Percentiles rank a stretch among this genome's conserved stretches.
Conservation (phyloP, 2,113 vertebrate genomes). For the Ammodytes dubius region DNA sequence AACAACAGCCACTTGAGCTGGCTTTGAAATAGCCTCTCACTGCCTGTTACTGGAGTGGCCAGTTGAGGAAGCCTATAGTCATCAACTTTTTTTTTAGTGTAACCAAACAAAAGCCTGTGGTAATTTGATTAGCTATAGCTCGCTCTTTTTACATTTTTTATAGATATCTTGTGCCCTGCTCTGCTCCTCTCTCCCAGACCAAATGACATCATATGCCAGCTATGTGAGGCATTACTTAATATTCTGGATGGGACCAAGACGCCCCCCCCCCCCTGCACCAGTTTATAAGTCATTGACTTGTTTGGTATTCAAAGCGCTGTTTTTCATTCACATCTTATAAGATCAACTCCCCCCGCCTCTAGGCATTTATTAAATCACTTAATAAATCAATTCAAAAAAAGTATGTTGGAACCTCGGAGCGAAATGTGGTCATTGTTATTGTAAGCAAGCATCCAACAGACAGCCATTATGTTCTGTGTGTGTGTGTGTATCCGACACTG, state of each 20-base stretch:
- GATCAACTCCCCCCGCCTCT: background rate
- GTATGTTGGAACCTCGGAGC: constrained; percentile 31
- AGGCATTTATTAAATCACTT: constrained; percentile 16
- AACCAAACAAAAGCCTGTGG: constrained; percentile 70
- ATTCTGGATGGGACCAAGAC: constrained; percentile 20
- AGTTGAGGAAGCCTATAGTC: constrained; percentile 56
- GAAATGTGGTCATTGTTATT: constrained; percentile 50
- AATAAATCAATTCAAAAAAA: constrained; percentile 34
- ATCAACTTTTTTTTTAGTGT: constrained; percentile 60
- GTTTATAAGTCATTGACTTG: background rate
- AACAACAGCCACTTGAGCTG: constrained; percentile 75
- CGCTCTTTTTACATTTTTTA: constrained; percentile 28
- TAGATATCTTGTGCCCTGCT: constrained; percentile 29
- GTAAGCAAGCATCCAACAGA: constrained; percentile 15
- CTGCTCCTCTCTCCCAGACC: constrained; percentile 23
- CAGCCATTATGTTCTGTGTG: background rate
- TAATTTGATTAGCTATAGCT: constrained; percentile 55
- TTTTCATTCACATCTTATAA: constrained; percentile 38
- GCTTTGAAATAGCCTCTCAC: constrained; percentile 71
- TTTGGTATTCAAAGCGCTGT: constrained; percentile 14
- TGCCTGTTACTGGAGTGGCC: constrained; percentile 43
- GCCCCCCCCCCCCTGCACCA: background rate
- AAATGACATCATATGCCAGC: constrained; percentile 60
- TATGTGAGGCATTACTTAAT: constrained; percentile 45
- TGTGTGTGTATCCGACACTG: constrained; percentile 20